phyloP scores from a whole-genome alignment of 2,888 invertebrate species.

The Zonitis immaculata region DNA sequence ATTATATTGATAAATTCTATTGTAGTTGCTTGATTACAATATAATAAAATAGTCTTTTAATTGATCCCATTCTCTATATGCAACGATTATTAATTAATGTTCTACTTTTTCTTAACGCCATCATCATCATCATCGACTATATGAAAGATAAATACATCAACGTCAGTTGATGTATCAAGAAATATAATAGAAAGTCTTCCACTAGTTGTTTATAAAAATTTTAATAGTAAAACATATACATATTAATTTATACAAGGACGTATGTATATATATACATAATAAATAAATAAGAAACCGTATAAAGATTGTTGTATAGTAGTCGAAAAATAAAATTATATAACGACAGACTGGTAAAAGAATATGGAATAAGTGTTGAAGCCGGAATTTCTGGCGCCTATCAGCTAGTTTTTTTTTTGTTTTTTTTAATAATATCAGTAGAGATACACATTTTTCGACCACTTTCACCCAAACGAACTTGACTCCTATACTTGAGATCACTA shows the following conservation, averaged over 20 bases:
- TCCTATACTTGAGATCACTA: too few species aligned
- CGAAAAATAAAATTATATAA: background rate
- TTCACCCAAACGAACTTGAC: constrained; percentile 29
- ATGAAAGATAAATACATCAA: constrained; percentile 2
- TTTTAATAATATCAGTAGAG: constrained; percentile 23
- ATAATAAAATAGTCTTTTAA: background rate
- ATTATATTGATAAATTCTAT: too few species aligned
- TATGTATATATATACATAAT: background rate
- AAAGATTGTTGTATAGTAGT: background rate
- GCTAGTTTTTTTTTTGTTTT: too few species aligned
- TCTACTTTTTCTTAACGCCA: background rate
- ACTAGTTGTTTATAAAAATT: constrained; percentile 1
- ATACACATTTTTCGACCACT: constrained; percentile 26
- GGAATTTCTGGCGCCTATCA: constrained; percentile 24
- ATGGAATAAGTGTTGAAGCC: constrained; percentile 15
- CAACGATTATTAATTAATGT: background rate
- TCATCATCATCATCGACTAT: background rate
- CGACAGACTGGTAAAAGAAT: constrained; percentile 6
- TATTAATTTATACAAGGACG: constrained; percentile 5
- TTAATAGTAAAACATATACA: background rate
- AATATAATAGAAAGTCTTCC: constrained; percentile 1
- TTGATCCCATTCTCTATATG: background rate
- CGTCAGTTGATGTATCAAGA: constrained; percentile 2
- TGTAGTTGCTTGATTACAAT: background rate
- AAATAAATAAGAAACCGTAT: background rate